Conservation (phyloP, 2,888 invertebrate genomes). For the Neria commutata region DNA sequence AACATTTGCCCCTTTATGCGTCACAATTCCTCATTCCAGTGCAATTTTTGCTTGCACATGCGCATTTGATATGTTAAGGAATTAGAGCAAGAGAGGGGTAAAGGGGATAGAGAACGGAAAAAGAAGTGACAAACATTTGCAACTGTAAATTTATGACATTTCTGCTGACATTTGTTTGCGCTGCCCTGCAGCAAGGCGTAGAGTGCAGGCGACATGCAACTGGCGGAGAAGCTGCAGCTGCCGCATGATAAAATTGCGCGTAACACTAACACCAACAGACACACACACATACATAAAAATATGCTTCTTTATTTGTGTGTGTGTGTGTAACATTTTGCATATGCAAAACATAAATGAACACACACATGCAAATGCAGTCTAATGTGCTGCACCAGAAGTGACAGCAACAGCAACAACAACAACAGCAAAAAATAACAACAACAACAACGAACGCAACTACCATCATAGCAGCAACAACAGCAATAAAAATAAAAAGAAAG, state of each 20-base stretch:
- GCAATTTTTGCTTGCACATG: too few relatives aligned
- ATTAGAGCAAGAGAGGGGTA: too few relatives aligned
- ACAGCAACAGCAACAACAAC: neutral
- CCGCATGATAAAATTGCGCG: constrained; percentile 58
- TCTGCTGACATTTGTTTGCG: constrained; percentile 49
- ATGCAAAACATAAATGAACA: neutral
- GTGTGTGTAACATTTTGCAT: constrained; percentile 13
- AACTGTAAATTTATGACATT: constrained; percentile 53
- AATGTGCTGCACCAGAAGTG: constrained; percentile 2
- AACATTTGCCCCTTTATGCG: too few relatives aligned
- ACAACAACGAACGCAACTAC: neutral
- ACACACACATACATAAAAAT: neutral
- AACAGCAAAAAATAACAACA: neutral
- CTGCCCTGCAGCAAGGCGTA: neutral
- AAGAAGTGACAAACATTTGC: constrained; percentile 1
- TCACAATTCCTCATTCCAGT: too few relatives aligned
- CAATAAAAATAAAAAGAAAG: neutral
- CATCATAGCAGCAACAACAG: neutral
- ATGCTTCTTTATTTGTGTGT: constrained; percentile 15
- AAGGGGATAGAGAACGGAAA: too few relatives aligned
- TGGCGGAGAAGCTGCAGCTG: constrained; percentile 46
- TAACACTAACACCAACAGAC: constrained; percentile 34
- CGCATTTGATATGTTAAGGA: too few relatives aligned
- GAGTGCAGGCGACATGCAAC: constrained; percentile 4
- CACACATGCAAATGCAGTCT: neutral